Conservation (phyloP, 1,140 invertebrate genomes). For the Eciton burchellii region DNA sequence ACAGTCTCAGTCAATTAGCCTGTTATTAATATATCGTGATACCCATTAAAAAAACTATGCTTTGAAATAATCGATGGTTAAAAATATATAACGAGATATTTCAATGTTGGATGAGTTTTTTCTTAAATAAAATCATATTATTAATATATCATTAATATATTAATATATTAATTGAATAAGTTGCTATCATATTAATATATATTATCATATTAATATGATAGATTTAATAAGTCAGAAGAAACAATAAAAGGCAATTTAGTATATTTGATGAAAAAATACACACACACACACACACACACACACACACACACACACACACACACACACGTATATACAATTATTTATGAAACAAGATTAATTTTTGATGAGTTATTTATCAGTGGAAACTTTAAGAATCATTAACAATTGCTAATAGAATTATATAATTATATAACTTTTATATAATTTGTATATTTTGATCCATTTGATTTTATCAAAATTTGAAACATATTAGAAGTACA, state of each 20-base stretch:
- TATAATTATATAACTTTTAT: constrained; percentile 16
- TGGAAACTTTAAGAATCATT: constrained; percentile 28
- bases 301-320: too few species aligned
- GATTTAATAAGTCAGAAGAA: background rate
- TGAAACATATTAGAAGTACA: constrained; percentile 83
- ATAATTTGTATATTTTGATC: constrained; percentile 2
- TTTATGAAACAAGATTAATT: background rate
- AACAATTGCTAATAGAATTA: constrained; percentile 9
- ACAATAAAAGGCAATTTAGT: background rate
- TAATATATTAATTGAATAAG: too few species aligned
- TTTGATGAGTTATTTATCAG: background rate
- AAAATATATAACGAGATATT: constrained; percentile 25
- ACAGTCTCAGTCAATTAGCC: too few species aligned
- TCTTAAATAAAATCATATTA: too few species aligned
- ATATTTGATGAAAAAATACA: too few species aligned
- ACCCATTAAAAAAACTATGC: background rate
- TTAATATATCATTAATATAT: too few species aligned
- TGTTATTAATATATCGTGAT: too few species aligned
- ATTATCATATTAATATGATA: too few species aligned
- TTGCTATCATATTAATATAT: background rate
- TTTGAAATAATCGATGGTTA: background rate
- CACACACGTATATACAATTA: too few species aligned
- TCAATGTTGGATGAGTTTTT: too few species aligned
- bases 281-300: too few species aligned
- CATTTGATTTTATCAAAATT: constrained; percentile 68